Conservation (phyloP, 2,113 vertebrate genomes). For the Carassius auratus region DNA sequence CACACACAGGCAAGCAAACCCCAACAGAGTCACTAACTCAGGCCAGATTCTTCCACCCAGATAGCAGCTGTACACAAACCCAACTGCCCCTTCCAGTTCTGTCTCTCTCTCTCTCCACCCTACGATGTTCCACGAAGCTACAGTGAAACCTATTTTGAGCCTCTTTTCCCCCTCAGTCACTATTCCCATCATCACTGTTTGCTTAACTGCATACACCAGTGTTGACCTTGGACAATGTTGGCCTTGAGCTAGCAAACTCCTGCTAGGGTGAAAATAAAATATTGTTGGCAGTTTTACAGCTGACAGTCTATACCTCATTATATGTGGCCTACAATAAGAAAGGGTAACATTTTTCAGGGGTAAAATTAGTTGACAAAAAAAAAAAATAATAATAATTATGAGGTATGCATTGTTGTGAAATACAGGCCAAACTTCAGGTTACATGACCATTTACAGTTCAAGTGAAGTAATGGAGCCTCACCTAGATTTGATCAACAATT, state of each 20-base stretch:
- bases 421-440: background rate
- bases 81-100: slow-evolving; percentile 10
- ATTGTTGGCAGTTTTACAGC: background rate
- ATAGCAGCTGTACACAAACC: slow-evolving; percentile 39
- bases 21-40: slow-evolving; percentile 38
- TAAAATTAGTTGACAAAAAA: background rate
- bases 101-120: slow-evolving; percentile 44
- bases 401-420: background rate
- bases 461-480: background rate
- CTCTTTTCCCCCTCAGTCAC: slow-evolving; percentile 55
- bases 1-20: slow-evolving; percentile 2
- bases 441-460: background rate
- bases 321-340: background rate
- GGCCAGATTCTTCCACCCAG: slow-evolving; percentile 30
- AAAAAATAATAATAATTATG: background rate
- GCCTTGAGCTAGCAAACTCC: slow-evolving; percentile 2
- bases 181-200: slow-evolving; percentile 55
- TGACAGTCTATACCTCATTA: background rate
- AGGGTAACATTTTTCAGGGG: background rate
- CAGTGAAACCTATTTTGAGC: slow-evolving; percentile 70
- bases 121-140: slow-evolving; percentile 51
- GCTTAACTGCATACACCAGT: slow-evolving; percentile 40
- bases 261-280: slow-evolving; percentile 7
- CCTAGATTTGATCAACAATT: background rate
- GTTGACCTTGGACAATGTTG: slow-evolving; percentile 53